phyloP scores from a whole-genome alignment of 2,113 vertebrate species.

The Pristiophorus japonicus region DNA sequence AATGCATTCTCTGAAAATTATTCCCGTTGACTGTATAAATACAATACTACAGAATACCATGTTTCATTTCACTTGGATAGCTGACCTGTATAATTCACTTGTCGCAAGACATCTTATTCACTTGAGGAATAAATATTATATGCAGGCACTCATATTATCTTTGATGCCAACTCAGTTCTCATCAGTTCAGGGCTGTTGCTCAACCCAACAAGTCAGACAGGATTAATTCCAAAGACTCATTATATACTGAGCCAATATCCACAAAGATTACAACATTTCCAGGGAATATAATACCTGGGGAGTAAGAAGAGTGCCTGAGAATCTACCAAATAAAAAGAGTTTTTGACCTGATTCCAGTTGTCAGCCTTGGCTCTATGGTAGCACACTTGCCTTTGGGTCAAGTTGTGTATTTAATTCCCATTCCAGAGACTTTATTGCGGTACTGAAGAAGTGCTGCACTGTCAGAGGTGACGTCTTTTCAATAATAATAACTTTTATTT shows the following conservation, averaged over 20 bases:
- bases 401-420: not conserved
- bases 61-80: slow-evolving; percentile 18
- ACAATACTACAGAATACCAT: not conserved
- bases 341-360: not conserved
- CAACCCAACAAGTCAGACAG: not conserved
- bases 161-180: slow-evolving; percentile 13
- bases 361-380: not conserved
- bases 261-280: not conserved
- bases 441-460: not conserved
- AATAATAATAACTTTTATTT: too few species aligned
- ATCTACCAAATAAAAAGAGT: not conserved
- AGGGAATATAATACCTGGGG: not conserved
- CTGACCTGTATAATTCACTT: slow-evolving; percentile 8
- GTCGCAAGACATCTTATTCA: slow-evolving; percentile 27
- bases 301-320: not conserved
- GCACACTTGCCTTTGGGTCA: not conserved
- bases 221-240: slow-evolving; percentile 5
- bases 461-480: too few species aligned
- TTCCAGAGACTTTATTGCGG: not conserved
- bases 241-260: not conserved
- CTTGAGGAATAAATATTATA: not conserved
- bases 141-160: slow-evolving; percentile 9
- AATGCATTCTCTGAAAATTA: not conserved
- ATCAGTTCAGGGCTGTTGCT: slow-evolving; percentile 28
- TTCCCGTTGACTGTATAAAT: not conserved